Conservation (phyloP, 1,140 invertebrate genomes). For the Drosophila lowei region DNA sequence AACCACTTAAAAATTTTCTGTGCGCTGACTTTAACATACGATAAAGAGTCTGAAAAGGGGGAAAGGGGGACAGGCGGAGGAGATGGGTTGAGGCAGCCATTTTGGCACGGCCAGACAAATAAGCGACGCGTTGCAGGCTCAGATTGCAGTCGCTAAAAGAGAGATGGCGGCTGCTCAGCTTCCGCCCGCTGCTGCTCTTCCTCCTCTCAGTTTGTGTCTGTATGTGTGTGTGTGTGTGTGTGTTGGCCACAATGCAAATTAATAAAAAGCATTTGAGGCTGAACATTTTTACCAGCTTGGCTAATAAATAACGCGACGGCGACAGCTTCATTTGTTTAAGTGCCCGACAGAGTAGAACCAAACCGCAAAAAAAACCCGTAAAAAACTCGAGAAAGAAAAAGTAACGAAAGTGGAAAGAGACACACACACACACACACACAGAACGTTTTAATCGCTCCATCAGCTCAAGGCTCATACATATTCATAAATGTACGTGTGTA, state of each 20-base stretch:
- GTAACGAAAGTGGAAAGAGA: conserved; percentile 35
- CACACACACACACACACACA: conserved; percentile 5
- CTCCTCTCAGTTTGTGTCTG: conserved; percentile 9
- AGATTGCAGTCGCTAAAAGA: conserved; percentile 66
- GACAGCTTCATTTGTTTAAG: conserved; percentile 81
- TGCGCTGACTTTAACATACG: conserved; percentile 72
- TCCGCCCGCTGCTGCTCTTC: conserved; percentile 8
- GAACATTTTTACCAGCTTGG: conserved; percentile 64
- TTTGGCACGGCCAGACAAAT: conserved; percentile 67
- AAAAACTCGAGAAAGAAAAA: conserved; percentile 29
- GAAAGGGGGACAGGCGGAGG: background rate
- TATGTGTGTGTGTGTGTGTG: conserved; percentile 17
- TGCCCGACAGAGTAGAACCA: conserved; percentile 57
- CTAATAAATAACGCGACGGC: conserved; percentile 74
- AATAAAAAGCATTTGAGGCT: conserved; percentile 80
- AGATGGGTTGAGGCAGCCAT: conserved; percentile 23
- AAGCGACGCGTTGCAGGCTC: conserved; percentile 72
- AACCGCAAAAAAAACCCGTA: conserved; percentile 18
- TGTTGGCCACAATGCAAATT: conserved; percentile 72
- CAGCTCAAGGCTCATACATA: conserved; percentile 30
- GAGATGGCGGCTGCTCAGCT: conserved; percentile 37
- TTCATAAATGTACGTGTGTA: conserved; percentile 1
- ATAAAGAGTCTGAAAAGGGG: conserved; percentile 48
- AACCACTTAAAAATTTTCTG: conserved; percentile 74
- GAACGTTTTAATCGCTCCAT: conserved; percentile 45